phyloP scores from a whole-genome alignment of 2,888 invertebrate species.

The Cheilosia variabilis region DNA sequence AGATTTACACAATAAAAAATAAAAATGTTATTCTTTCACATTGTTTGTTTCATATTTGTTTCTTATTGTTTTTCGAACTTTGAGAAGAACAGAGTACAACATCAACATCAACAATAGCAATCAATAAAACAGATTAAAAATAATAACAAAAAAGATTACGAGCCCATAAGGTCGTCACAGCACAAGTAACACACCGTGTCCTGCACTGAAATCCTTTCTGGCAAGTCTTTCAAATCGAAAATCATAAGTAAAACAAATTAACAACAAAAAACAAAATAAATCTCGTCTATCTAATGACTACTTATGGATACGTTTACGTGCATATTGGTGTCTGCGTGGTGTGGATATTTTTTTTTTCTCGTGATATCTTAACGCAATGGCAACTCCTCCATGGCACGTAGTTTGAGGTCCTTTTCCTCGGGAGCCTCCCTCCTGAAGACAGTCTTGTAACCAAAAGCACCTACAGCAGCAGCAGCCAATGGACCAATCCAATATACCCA shows the following conservation, averaged over 20 bases:
- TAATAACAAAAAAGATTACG: conserved; percentile 12
- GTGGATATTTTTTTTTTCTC: background rate
- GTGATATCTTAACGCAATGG: conserved; percentile 79
- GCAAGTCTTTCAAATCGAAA: conserved; percentile 39
- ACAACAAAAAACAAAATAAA: conserved; percentile 30
- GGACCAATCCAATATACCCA: conserved; percentile 91
- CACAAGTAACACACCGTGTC: background rate
- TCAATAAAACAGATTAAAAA: conserved; percentile 39
- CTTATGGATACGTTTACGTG: conserved; percentile 41
- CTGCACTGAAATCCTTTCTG: conserved; percentile 7
- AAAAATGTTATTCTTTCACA: conserved; percentile 19
- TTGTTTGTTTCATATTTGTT: background rate
- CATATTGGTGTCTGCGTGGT: conserved; percentile 4
- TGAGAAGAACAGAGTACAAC: conserved; percentile 44
- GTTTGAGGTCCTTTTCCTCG: conserved; percentile 79
- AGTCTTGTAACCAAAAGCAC: conserved; percentile 84
- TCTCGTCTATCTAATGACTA: conserved; percentile 56
- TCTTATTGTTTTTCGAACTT: conserved; percentile 17
- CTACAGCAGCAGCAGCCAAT: conserved; percentile 82
- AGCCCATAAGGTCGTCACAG: conserved; percentile 5
- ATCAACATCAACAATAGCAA: conserved; percentile 38
- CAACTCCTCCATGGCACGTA: conserved; percentile 81
- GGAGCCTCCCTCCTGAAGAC: conserved; percentile 82
- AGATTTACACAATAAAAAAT: conserved; percentile 44
- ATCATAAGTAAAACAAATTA: conserved; percentile 30